phyloP scores from a whole-genome alignment of 2,888 invertebrate genomes.

The Apantesis nais region DNA sequence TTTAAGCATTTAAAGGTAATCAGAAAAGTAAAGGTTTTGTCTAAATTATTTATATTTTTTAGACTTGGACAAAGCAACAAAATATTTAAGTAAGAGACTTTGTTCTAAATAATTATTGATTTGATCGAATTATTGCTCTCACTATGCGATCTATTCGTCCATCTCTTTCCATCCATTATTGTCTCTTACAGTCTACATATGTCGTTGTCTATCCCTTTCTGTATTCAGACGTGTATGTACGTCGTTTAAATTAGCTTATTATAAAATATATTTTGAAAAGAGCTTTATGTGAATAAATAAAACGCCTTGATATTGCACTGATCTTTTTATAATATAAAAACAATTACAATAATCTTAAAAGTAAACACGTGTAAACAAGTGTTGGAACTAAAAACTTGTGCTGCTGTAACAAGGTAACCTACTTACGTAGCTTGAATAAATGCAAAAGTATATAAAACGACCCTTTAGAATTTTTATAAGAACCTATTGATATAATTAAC shows the following conservation, averaged over 20 bases:
- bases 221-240: background rate
- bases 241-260: background rate
- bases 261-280: background rate
- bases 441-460: constrained; percentile 33
- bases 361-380: constrained; percentile 44
- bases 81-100: no score
- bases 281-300: constrained; percentile 18
- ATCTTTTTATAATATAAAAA: constrained; percentile 56
- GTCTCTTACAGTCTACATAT: background rate
- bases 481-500: constrained; percentile 26
- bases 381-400: constrained; percentile 43
- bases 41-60: background rate
- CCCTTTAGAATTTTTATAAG: constrained; percentile 24
- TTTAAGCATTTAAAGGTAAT: background rate
- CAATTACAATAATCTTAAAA: constrained; percentile 51
- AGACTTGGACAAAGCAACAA: no score
- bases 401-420: constrained; percentile 39
- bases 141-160: no score
- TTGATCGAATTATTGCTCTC: no score
- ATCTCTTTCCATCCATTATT: no score
- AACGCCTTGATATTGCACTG: constrained; percentile 47
- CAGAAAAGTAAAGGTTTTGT: background rate
- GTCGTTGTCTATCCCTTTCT: no score
- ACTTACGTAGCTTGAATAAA: constrained; percentile 35
- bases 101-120: no score